These are phyloP conservation scores for Uropsilus gracilis DNA, from an alignment of 2,113 vertebrate genomes.

Conservation along the genomic window DNA sequence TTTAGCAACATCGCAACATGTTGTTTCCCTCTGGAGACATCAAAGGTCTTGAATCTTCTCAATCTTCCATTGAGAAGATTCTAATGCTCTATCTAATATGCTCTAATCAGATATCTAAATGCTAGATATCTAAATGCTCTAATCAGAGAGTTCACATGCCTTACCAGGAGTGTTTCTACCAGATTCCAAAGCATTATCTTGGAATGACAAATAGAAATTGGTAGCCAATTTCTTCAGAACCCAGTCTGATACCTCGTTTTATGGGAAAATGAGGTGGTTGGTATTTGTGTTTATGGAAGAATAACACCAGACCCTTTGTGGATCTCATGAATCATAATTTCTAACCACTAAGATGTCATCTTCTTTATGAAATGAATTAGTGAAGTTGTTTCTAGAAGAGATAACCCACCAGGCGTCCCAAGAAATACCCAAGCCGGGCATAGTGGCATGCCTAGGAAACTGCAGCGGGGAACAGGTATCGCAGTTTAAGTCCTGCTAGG, in stretches of 20 bases:
- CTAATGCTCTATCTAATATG: too few relatives aligned
- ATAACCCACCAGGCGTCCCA: not conserved
- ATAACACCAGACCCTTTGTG: not conserved
- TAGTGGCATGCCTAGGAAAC: too few relatives aligned
- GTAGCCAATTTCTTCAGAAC: not conserved
- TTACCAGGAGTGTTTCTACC: too few relatives aligned
- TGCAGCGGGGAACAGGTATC: too few relatives aligned
- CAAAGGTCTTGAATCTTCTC: too few relatives aligned
- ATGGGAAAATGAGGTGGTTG: not conserved
- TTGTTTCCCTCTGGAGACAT: not conserved
- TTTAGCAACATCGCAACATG: not conserved
- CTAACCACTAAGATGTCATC: not conserved
- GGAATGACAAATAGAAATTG: too few relatives aligned
- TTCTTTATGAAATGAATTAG: not conserved
- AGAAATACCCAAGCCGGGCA: not conserved
- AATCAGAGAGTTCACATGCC: not conserved
- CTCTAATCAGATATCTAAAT: too few relatives aligned
- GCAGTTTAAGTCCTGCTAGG: too few relatives aligned
- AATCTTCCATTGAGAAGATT: too few relatives aligned
- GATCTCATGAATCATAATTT: not conserved
- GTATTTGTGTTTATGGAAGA: not conserved
- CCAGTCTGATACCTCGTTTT: not conserved
- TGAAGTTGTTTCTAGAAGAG: not conserved
- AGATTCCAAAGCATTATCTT: not conserved
- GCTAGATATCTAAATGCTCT: too few relatives aligned